These are phyloP conservation scores for Galendromus occidentalis DNA, from an alignment of 1,140 invertebrate species.

Conservation along the genomic window DNA sequence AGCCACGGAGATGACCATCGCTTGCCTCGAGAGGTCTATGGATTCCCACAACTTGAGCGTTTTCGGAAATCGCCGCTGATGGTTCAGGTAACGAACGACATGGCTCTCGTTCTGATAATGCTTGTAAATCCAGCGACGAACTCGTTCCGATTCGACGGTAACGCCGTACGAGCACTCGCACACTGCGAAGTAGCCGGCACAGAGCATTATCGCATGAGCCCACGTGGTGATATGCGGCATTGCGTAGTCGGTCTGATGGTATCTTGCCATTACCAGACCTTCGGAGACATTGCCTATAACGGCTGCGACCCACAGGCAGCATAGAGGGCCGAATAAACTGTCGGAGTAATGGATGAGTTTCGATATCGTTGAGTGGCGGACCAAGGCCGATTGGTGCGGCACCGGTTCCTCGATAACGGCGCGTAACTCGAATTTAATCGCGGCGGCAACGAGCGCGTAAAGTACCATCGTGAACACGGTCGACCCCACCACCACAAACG, in stretches of 20 bases:
- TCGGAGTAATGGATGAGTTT: neutral
- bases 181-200: neutral
- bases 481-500: neutral
- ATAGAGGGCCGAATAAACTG: neutral
- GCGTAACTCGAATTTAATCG: conserved; percentile 4
- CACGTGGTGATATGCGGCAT: neutral
- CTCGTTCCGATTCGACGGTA: neutral
- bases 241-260: conserved; percentile 1
- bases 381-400: neutral
- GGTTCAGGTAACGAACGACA: conserved; percentile 5
- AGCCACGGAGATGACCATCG: neutral
- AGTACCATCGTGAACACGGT: neutral
- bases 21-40: neutral
- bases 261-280: neutral
- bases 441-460: neutral
- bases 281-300: neutral
- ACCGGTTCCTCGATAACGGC: conserved; percentile 2
- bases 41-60: conserved; percentile 9
- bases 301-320: neutral
- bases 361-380: neutral
- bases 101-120: neutral
- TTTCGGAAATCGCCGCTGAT: neutral
- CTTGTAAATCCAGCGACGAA: neutral
- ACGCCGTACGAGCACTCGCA: conserved; percentile 4
- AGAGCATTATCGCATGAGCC: conserved; percentile 2